Evolutionary conservation across 2,888 invertebrate genomes (phyloP).

Genomic region (Rapana venosa): DNA sequence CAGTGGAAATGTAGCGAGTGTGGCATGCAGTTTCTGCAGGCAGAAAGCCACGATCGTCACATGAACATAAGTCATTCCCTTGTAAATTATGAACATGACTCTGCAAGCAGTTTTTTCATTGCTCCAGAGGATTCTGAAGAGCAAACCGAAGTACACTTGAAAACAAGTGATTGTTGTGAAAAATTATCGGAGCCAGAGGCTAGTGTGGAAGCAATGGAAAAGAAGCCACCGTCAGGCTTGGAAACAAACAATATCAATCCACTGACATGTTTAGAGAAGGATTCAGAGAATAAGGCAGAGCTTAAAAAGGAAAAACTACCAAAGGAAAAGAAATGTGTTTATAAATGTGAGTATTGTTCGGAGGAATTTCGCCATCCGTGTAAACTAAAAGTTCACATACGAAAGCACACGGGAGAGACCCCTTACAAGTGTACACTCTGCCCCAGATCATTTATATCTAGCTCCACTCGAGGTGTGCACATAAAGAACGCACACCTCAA

Average conservation of each 20-base stretch:
- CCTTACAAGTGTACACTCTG: constrained; percentile 32
- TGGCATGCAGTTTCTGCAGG: constrained; percentile 38
- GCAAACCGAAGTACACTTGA: not conserved
- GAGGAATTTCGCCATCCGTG: constrained; percentile 17
- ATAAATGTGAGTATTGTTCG: constrained; percentile 26
- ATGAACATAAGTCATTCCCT: not conserved
- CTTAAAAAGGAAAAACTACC: not conserved
- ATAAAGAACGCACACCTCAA: constrained; percentile 8
- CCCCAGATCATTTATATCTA: not conserved
- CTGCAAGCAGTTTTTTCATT: not conserved
- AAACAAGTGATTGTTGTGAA: not conserved
- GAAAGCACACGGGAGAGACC: constrained; percentile 33
- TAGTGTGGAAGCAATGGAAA: not conserved
- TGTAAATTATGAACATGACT: not conserved
- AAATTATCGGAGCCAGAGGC: not conserved
- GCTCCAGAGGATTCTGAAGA: not conserved
- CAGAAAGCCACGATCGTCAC: not conserved
- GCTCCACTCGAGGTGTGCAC: constrained; percentile 7
- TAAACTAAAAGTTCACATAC: constrained; percentile 16
- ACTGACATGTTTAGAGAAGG: not conserved
- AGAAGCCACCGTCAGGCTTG: not conserved
- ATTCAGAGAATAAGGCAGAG: not conserved
- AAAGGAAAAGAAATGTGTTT: not conserved
- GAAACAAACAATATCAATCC: not conserved
- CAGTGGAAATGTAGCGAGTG: constrained; percentile 34